Base-by-base conservation (phyloP, 1,140 invertebrate species). In the Yoshiicerus persimilis region DNA sequence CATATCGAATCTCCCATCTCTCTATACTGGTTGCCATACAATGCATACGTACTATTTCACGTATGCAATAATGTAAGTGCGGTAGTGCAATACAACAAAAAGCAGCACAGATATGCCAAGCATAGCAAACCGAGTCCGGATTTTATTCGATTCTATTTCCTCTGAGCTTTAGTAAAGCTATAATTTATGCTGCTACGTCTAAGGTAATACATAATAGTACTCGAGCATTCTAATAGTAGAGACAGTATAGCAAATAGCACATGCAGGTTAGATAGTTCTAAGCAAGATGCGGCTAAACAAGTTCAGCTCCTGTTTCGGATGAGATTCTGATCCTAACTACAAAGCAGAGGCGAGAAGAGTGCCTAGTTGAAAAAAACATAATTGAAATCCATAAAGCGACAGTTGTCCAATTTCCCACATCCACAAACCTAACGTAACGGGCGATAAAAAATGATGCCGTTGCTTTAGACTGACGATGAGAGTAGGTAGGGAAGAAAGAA, bases 351-450 rank as follows among this genome's bases (percentile, higher is more conserved):
- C 39, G 39, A 85, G 83, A 85, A 85, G 83, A 85, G 39, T 25
- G 83, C n/a, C 62, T 36, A 41, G 66, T 64, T 39, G 41, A 56
- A 87, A 80, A 70, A 87, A 64, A 80, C 87, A 83, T 87, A 87
- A 87, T 87, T 87, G 87, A 87, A 87, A 87, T 87, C 87, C 77
- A 87, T 87, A 87, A 84, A 84, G 87, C 87, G 87, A 87, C 87
- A 87, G 87, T 87, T 87, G 87, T 87, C 41, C 87, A 87, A 87
- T 87, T 87, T 87, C 87, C 77, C 87, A 87, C 87, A 87, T 87
- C 75, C 66, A 84, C 83, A 84, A 62, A 84, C 83, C 38, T 84
- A 47, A 34, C 83, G 32, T 84, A 47, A 84, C 83, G 41, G 32
- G 83, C 83, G 83, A 84, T 84, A 84, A 84, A 84, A 84, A 84